phyloP scores from a whole-genome alignment of 2,113 vertebrate species.

The Gambusia affinis region DNA sequence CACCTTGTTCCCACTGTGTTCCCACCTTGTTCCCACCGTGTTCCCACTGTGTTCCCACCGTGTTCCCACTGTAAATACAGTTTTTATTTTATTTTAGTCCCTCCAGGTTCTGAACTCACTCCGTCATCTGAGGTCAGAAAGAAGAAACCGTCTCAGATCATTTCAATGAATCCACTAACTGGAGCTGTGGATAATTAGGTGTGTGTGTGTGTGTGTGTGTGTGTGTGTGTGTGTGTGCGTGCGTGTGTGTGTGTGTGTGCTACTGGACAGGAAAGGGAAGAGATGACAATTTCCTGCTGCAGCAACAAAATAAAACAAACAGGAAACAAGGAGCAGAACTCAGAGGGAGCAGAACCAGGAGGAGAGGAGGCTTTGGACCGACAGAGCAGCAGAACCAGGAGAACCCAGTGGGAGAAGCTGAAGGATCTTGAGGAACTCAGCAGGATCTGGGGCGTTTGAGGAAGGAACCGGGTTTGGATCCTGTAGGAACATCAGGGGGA shows the following conservation, averaged over 20 bases:
- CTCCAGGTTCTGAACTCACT: too few species aligned
- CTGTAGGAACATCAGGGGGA: not conserved
- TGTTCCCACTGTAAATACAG: too few species aligned
- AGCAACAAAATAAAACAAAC: slow-evolving; percentile 73
- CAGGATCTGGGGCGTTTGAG: not conserved
- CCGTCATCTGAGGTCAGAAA: too few species aligned
- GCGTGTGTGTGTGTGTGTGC: slow-evolving; percentile 10
- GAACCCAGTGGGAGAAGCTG: not conserved
- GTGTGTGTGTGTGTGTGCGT: not conserved
- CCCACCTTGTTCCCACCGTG: too few species aligned
- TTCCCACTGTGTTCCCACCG: too few species aligned
- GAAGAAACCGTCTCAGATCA: too few species aligned
- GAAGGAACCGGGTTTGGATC: not conserved
- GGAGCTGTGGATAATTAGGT: too few species aligned
- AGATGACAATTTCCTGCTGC: slow-evolving; percentile 69
- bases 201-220: not conserved
- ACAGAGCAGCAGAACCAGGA: not conserved
- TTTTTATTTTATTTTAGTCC: too few species aligned
- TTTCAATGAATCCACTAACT: not conserved
- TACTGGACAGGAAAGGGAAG: slow-evolving; percentile 61
- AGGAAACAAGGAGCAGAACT: slow-evolving; percentile 63
- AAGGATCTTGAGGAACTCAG: slow-evolving; percentile 1
- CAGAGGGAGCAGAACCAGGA: slow-evolving; percentile 16
- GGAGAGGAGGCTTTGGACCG: not conserved
- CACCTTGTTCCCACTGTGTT: too few species aligned